Evolutionary conservation across 1,140 invertebrate genomes (phyloP), one percentile per base, ranked within the genome.

Genomic region (Cherax destructor): DNA sequence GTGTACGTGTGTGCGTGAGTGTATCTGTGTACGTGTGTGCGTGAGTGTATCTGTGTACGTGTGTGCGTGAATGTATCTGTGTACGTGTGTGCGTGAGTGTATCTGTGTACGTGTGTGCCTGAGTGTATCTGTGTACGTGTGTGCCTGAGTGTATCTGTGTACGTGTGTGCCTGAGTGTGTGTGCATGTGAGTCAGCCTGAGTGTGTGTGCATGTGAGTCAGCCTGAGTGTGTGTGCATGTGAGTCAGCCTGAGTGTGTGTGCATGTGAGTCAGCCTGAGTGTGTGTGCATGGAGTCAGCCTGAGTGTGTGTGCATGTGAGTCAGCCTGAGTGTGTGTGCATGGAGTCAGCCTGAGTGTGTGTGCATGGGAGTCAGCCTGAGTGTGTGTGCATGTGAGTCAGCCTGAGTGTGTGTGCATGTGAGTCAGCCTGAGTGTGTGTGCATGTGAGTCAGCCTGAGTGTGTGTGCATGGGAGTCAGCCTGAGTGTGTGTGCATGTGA

Each of bases 81-180:
- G 30, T 41, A 2, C 2, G 30, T 41, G 30, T 41, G 30, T 41
- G 30, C 2, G 30, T 41, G 30, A 1, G 30, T 41, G 30, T 41
- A 2, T 41, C 0, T 41, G 30, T 41, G 30, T 41, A 2, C 2
- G 30, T 41, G 30, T 41, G 30, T 41, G 0, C 30, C 30, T 41
- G 30, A 41, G 2, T 41, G 30, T 41, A 41, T 41, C 2, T 41
- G 30, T 41, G 30, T 41, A 41, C 30, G 56, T 59, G 56, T 59
- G 77, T 77, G n/a, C 49, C 21, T 79, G 77, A 47, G 24, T 77
- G 76, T n/a, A 2, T 41, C 2, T 41, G 30, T 41, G 30, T 41
- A 41, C 30, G 56, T 59, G 56, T 59, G 77, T 77, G n/a, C 49
- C 21, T 79, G 77, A 47, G 24, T 77, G 76, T n/a, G n/a, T 77